Evolutionary conservation across 2,888 invertebrate genomes (phyloP).

Genomic region (Linnaemya tessellans): DNA sequence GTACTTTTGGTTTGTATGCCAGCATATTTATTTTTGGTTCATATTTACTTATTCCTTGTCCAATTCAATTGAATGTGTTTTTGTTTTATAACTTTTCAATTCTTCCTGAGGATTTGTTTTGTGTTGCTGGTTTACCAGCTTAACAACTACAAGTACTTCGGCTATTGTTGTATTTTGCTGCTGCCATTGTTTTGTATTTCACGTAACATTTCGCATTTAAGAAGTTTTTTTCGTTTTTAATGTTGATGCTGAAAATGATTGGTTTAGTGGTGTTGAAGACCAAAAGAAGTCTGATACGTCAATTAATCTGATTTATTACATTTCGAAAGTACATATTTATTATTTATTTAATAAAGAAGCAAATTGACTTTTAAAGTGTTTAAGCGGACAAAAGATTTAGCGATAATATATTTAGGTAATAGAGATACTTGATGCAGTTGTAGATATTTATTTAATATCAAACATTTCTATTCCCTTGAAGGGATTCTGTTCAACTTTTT

Average conservation of each 20-base stretch:
- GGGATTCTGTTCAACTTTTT: no score
- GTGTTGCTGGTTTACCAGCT: constrained; percentile 6
- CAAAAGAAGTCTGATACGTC: constrained; percentile 55
- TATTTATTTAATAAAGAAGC: constrained; percentile 42
- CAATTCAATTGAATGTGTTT: constrained; percentile 56
- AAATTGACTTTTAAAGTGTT: constrained; percentile 53
- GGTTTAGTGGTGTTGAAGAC: constrained; percentile 66
- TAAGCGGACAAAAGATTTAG: neutral
- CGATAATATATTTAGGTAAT: neutral
- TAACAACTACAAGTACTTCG: constrained; percentile 25
- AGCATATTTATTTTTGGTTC: constrained; percentile 31
- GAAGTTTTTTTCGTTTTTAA: constrained; percentile 28
- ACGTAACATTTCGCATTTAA: constrained; percentile 49
- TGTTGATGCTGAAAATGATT: constrained; percentile 59
- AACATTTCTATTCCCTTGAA: no score
- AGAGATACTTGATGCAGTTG: neutral
- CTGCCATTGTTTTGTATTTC: constrained; percentile 41
- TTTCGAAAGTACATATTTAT: constrained; percentile 61
- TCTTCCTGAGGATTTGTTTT: constrained; percentile 15
- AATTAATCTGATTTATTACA: constrained; percentile 67
- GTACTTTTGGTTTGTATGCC: neutral
- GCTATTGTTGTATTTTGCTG: constrained; percentile 26
- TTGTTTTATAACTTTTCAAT: constrained; percentile 43
- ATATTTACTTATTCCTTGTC: constrained; percentile 31
- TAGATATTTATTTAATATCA: no score